Evolutionary conservation across 2,888 invertebrate genomes (phyloP).

Genomic region (Agrotis exclamationis): DNA sequence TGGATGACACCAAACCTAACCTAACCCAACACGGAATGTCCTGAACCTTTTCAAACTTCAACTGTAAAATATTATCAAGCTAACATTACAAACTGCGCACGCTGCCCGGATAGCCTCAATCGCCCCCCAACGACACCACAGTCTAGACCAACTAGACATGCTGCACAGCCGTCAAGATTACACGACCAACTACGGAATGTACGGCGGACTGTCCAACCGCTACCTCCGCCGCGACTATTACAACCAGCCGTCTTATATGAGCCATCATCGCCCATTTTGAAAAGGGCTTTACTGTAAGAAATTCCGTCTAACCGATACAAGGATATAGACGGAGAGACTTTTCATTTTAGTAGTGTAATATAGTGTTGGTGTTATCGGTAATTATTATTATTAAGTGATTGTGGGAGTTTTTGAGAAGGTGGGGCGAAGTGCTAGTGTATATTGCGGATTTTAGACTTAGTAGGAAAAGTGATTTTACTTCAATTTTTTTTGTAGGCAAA

Average conservation of each 20-base stretch:
- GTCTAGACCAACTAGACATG: slow-evolving; percentile 88
- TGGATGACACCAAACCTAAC: no score
- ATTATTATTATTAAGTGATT: slow-evolving; percentile 68
- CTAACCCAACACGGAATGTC: neutral
- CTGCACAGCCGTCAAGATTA: slow-evolving; percentile 84
- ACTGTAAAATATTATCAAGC: neutral
- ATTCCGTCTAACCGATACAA: slow-evolving; percentile 86
- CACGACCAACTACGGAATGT: slow-evolving; percentile 80
- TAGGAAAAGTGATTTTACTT: neutral
- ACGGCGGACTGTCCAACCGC: slow-evolving; percentile 74
- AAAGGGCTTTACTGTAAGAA: slow-evolving; percentile 89
- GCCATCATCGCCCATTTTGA: slow-evolving; percentile 89
- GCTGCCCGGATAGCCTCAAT: slow-evolving; percentile 81
- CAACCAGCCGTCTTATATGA: slow-evolving; percentile 83
- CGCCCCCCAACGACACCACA: slow-evolving; percentile 86
- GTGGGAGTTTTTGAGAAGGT: slow-evolving; percentile 65
- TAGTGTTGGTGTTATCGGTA: slow-evolving; percentile 68
- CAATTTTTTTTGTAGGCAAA: neutral
- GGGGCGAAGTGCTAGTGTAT: slow-evolving; percentile 43
- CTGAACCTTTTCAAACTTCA: neutral
- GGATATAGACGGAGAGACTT: slow-evolving; percentile 85
- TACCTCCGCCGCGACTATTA: slow-evolving; percentile 83
- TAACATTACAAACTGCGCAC: slow-evolving; percentile 74
- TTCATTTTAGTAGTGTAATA: slow-evolving; percentile 76
- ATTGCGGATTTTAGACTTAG: slow-evolving; percentile 37